These are phyloP conservation scores for Stegophylla sp. DNA, from an alignment of 2,888 invertebrate genomes.

Conservation along the genomic window DNA sequence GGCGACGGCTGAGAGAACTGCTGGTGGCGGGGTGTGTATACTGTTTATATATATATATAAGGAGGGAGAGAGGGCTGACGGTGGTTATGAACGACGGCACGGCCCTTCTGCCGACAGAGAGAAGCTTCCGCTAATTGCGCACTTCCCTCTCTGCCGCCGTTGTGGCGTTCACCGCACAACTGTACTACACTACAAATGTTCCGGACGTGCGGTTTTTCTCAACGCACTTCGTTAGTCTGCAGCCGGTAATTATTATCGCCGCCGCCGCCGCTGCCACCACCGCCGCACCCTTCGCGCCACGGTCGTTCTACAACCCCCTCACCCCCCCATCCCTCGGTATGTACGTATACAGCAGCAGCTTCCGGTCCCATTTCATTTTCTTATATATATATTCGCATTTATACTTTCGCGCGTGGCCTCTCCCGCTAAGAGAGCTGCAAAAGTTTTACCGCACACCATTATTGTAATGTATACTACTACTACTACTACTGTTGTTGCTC, in stretches of 20 bases:
- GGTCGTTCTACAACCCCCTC: too few relatives aligned
- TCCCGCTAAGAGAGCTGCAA: background rate
- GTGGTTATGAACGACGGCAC: constrained; percentile 33
- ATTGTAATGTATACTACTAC: constrained; percentile 34
- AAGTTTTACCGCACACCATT: constrained; percentile 52
- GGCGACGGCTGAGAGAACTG: constrained; percentile 5
- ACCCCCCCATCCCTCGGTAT: background rate
- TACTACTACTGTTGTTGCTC: background rate
- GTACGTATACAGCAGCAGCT: background rate
- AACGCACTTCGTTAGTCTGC: constrained; percentile 55
- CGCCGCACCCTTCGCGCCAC: background rate
- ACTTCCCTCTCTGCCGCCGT: constrained; percentile 56
- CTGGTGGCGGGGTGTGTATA: background rate
- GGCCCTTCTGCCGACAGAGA: constrained; percentile 32
- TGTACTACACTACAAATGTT: constrained; percentile 48
- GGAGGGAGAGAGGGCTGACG: background rate
- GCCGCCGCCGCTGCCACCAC: background rate
- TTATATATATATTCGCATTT: constrained; percentile 19
- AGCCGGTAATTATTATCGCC: constrained; percentile 57
- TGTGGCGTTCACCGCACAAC: constrained; percentile 31
- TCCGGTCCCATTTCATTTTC: constrained; percentile 21
- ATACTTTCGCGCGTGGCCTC: constrained; percentile 30
- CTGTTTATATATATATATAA: too few relatives aligned
- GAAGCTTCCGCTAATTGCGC: constrained; percentile 57
- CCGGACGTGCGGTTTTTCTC: constrained; percentile 58